Percentiles rank a stretch among this genome's conserved stretches.
Conservation (phyloP, 2,797 vertebrate species). For the Pseudomugil gertrudae region DNA sequence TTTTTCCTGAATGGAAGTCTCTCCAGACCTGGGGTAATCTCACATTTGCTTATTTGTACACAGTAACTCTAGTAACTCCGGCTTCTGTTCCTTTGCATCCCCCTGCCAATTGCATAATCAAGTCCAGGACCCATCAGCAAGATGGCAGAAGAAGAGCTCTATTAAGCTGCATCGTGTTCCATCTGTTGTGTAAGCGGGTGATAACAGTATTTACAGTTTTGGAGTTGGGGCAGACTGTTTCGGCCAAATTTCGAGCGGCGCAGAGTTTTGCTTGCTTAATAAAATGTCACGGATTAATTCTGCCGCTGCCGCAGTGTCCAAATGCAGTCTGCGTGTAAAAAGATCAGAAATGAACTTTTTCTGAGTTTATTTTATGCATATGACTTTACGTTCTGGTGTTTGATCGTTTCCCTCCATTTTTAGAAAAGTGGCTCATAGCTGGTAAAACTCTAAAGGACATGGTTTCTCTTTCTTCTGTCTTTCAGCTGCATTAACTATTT, state of each 20-base stretch:
- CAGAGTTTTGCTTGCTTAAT: conserved; percentile 66
- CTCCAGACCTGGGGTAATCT: conserved; percentile 60
- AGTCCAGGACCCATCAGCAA: conserved; percentile 79
- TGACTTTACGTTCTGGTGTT: background rate
- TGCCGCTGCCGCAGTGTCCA: conserved; percentile 39
- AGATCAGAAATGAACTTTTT: conserved; percentile 53
- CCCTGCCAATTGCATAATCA: conserved; percentile 79
- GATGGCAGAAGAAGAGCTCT: conserved; percentile 78
- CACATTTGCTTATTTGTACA: conserved; percentile 55
- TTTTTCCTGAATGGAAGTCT: conserved; percentile 62
- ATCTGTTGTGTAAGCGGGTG: conserved; percentile 80
- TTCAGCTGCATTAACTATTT: conserved; percentile 43
- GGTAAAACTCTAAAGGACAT: background rate
- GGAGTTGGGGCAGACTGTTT: conserved; percentile 66
- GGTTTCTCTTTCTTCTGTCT: conserved; percentile 17
- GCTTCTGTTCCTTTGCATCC: conserved; percentile 55
- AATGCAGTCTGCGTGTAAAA: conserved; percentile 49
- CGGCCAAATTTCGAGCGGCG: conserved; percentile 57
- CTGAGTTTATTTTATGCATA: background rate
- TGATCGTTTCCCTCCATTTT: background rate
- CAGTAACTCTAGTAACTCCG: conserved; percentile 52
- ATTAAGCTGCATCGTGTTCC: conserved; percentile 78
- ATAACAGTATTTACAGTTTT: conserved; percentile 82
- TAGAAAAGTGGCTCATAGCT: background rate
- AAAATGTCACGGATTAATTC: conserved; percentile 74